Evolutionary conservation across 1,140 invertebrate species (phyloP).

Genomic region (Mycetomoellerius zeteki): DNA sequence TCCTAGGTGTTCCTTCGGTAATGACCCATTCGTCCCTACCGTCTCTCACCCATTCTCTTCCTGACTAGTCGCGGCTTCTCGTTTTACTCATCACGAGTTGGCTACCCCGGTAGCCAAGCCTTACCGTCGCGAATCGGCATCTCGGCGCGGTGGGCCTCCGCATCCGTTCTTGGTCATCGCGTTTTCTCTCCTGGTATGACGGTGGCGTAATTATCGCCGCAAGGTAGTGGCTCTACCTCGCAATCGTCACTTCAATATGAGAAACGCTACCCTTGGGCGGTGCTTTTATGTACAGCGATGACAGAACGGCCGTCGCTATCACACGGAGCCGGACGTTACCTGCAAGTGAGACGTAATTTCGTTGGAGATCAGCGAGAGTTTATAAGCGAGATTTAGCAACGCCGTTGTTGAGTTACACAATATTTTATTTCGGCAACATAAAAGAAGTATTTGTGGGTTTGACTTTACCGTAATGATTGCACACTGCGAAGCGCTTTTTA

Average conservation of each 20-base stretch:
- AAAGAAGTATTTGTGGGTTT: neutral
- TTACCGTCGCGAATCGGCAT: slow-evolving; percentile 69
- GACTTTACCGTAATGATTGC: neutral
- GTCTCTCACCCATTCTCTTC: slow-evolving; percentile 54
- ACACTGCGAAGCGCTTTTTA: neutral
- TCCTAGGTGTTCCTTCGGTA: slow-evolving; percentile 81
- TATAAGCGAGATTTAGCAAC: neutral
- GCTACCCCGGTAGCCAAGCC: slow-evolving; percentile 57
- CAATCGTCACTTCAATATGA: slow-evolving; percentile 46
- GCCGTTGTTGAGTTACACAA: neutral
- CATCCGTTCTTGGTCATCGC: slow-evolving; percentile 34
- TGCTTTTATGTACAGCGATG: slow-evolving; percentile 31
- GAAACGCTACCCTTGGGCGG: slow-evolving; percentile 48
- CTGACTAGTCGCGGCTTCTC: slow-evolving; percentile 76
- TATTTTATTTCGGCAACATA: neutral
- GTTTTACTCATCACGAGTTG: slow-evolving; percentile 77
- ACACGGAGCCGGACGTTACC: neutral
- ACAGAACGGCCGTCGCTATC: slow-evolving; percentile 46
- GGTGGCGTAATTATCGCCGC: slow-evolving; percentile 57
- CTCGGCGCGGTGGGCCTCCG: slow-evolving; percentile 17
- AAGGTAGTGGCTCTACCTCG: slow-evolving; percentile 32
- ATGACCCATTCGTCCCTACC: slow-evolving; percentile 72
- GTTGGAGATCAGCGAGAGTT: neutral
- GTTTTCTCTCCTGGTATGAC: neutral
- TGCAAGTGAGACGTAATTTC: slow-evolving; percentile 27